A percentile compares a stretch with the other conserved stretches of the same genome.
phyloP scores from a whole-genome alignment of 1,140 invertebrate species.

The Heliconius melpomene region DNA sequence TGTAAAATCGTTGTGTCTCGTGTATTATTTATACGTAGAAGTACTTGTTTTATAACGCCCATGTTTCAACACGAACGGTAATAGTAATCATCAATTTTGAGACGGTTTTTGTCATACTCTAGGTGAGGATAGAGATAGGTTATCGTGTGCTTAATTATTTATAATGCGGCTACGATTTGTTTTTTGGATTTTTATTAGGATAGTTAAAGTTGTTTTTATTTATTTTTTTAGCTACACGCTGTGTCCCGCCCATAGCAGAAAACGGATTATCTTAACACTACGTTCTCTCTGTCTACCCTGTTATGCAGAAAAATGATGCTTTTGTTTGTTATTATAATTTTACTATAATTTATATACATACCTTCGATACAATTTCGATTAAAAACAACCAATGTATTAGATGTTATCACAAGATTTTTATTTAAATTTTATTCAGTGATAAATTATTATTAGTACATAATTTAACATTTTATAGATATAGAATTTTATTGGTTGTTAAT shows the following conservation, averaged over 20 bases:
- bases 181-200: background rate
- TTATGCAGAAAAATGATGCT: too few relatives aligned
- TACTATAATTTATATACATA: background rate
- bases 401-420: background rate
- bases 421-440: slow-evolving; percentile 14
- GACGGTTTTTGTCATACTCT: slow-evolving; percentile 44
- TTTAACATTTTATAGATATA: slow-evolving; percentile 13
- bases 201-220: background rate
- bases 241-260: too few relatives aligned
- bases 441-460: slow-evolving; percentile 8
- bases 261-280: too few relatives aligned
- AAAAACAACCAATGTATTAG: background rate
- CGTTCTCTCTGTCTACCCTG: too few relatives aligned
- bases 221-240: background rate
- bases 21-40: slow-evolving; percentile 61
- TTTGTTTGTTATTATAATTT: background rate
- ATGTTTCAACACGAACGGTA: slow-evolving; percentile 64
- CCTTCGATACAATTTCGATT: background rate
- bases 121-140: slow-evolving; percentile 47
- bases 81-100: slow-evolving; percentile 69
- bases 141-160: slow-evolving; percentile 39
- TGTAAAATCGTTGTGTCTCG: slow-evolving; percentile 47
- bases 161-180: slow-evolving; percentile 15
- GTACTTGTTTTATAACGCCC: slow-evolving; percentile 55
- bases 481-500: slow-evolving; percentile 14